Base-by-base conservation (phyloP, 2,113 vertebrate species). In the Oryzias javanicus region DNA sequence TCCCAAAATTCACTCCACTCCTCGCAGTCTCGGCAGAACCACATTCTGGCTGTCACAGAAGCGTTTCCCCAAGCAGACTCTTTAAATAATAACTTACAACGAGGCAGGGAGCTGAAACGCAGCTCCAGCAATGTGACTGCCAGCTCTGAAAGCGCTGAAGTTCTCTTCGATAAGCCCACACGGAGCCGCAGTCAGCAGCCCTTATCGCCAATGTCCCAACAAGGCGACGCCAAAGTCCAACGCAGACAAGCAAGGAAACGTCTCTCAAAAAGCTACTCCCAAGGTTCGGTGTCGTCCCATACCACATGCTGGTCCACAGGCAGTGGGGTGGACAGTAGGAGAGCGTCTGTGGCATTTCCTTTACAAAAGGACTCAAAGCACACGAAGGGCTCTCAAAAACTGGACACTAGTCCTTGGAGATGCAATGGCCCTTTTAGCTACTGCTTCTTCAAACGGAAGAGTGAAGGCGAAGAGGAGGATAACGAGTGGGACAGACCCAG, bases 381-480 rank as follows among this genome's bases (percentile, higher is more conserved):
- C 49, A 86, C 91, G 48, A 94, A 93, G 82, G 88, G 90, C 0
- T 79, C 94, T 73, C 74, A 93, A 70, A 98, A 95, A 87, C 79
- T 93, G 64, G 94, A 96, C 64, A 84, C 86, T 52, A 94, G 93
- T 70, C 75, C 90, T 47, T 98, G 96, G 96, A 93, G 90, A 79
- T 98, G 96, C 85, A 93, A 87, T 8, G 93, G 94, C 3, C 96
- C 96, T 62, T 98, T 98, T 35, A 97, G 95, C 83, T 95, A 95
- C 81, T 98, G 96, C 76, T 98, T 98, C 88, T 93, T 94, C 48
- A 95, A 93, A 79, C 92, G 85, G 48, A 93, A 91, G 67, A 75
- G 67, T 18, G 88, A 77, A 4, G 74, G 89, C 19, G 92, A 92
- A 51, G 94, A 96, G 0, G 95, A 97, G 16, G 95, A 96, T 1